phyloP scores from a whole-genome alignment of 2,888 invertebrate genomes.

The Cephus nigrinus region DNA sequence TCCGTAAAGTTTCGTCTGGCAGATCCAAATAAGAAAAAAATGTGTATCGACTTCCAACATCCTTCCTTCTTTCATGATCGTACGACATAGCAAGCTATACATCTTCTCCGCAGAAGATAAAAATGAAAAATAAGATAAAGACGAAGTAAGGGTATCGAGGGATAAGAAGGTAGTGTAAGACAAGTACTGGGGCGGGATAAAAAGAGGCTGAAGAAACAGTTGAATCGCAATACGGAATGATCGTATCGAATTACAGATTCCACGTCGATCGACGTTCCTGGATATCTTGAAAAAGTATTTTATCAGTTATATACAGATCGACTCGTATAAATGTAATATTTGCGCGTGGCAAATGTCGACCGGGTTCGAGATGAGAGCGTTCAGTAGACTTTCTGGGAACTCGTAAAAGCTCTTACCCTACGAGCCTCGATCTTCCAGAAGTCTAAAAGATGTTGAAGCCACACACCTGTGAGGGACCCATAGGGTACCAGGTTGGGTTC shows the following conservation, averaged over 20 bases:
- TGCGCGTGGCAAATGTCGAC: not conserved
- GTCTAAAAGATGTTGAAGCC: slow-evolving; percentile 33
- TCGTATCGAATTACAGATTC: not conserved
- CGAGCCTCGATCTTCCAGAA: not conserved
- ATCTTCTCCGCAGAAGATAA: not conserved
- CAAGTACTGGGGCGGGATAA: not conserved
- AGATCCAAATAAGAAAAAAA: not conserved
- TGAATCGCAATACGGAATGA: not conserved
- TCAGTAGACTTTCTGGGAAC: not conserved
- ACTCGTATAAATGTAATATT: not conserved
- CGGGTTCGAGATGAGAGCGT: not conserved
- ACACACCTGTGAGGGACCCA: slow-evolving; percentile 43
- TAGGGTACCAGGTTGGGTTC: slow-evolving; percentile 16
- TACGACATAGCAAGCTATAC: not conserved
- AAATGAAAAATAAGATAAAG: not conserved
- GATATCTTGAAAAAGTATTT: not conserved
- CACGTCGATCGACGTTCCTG: not conserved
- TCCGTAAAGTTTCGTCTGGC: not conserved
- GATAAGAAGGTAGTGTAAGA: not conserved
- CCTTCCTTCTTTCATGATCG: not conserved
- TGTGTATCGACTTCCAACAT: not conserved
- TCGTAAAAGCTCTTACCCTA: not conserved
- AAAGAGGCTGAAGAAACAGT: not conserved
- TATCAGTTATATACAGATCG: not conserved
- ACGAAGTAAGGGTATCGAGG: not conserved